Evolutionary conservation across 2,888 invertebrate species (phyloP), one percentile per base, ranked within the genome.

Genomic region (Cinara cedri): DNA sequence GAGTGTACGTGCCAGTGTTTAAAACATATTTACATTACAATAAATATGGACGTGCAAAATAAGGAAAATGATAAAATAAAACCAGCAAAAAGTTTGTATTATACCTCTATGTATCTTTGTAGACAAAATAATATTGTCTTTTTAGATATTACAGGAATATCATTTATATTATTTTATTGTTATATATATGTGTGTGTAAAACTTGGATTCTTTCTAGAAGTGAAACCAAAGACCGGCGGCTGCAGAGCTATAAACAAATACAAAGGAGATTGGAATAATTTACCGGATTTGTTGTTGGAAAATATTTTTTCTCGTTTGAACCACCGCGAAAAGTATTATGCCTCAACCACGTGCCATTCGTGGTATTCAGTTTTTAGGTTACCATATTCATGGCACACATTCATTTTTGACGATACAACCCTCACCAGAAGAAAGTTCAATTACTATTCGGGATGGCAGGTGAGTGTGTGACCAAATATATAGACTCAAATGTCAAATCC

Each of bases 361-460:
- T 93, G 92, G 93, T 88, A 91, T 83, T 85, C 88, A 65, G 91
- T 90, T 6, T 93, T 94, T 85, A 89, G 92, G 84, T 87, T 93
- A 42, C 91, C 91, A 19, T 88, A 88, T 51, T 90, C 92, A n/a
- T 95, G 94, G 94, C 87, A 90, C 10, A 89, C 88, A 14, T 94
- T 94, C 84, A 87, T 89, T 1, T 87, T 94, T 62, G 89, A 90
- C 82, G 94, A 94, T 84, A 88, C 88, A 1, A 92, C 93, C 0
- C 87, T 94, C 26, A 93, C 93, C 0, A 88, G 92, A 80, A 88
- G 91, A 34, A 90, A 91, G 84, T 93, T 90, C 85, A 93, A 93
- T 84, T 92, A 93, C 83, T 93, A 93, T 85, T 91, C 91, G 71
- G 94, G 94, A 21, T 94, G 93, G 91, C 92, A 92, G 87, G 89